Evolutionary conservation across 2,797 vertebrate species (phyloP).

Genomic region (Molossus alvarezi): DNA sequence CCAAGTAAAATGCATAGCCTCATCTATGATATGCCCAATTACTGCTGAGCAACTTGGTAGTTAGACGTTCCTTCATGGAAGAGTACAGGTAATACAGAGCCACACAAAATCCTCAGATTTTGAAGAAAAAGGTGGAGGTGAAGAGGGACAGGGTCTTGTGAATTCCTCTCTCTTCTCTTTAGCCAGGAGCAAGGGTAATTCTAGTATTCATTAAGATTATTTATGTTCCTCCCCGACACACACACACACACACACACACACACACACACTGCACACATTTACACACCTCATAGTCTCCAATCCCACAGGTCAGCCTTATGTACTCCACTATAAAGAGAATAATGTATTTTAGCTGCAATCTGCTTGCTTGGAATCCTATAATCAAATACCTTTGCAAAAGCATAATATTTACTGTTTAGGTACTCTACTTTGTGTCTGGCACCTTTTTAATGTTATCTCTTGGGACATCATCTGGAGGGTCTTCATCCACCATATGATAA

Average conservation of each 20-base stretch:
- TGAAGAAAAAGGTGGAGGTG: conserved; percentile 3
- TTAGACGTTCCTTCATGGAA: neutral
- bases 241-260: neutral
- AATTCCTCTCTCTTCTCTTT: conserved; percentile 38
- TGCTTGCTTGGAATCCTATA: conserved; percentile 52
- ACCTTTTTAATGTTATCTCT: conserved; percentile 8
- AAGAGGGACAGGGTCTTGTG: neutral
- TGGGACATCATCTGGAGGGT: neutral
- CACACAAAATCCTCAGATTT: conserved; percentile 30
- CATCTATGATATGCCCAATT: neutral
- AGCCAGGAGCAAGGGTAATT: neutral
- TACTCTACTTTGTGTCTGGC: neutral
- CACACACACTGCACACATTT: neutral
- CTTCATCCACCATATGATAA: neutral
- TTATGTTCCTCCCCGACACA: neutral
- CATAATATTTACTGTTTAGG: neutral
- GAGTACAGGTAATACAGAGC: neutral
- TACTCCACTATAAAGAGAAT: neutral
- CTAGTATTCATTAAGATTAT: conserved; percentile 4
- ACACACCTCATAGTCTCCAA: neutral
- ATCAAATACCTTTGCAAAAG: conserved; percentile 20
- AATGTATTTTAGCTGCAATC: neutral
- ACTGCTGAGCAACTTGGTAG: neutral
- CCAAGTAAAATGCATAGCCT: neutral
- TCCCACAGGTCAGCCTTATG: neutral